Evolutionary conservation across 2,888 invertebrate species (phyloP).

Genomic region (Villa cingulata): DNA sequence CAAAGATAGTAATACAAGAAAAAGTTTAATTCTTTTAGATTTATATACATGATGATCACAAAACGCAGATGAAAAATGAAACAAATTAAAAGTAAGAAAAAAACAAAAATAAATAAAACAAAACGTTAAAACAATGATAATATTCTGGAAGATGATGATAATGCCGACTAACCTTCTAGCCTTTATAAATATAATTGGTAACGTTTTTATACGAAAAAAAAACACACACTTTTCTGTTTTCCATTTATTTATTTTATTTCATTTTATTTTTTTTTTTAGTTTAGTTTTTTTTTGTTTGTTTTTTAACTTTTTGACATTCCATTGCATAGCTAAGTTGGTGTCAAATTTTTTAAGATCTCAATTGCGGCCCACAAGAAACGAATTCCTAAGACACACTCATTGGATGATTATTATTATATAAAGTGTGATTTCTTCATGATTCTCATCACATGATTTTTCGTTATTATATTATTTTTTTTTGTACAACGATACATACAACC

Average conservation of each 20-base stretch:
- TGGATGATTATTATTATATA: background rate
- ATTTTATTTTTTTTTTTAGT: no score
- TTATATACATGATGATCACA: no score
- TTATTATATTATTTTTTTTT: no score
- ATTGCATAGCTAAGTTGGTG: conserved; percentile 12
- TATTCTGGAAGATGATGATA: conserved; percentile 4
- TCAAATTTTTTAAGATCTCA: conserved; percentile 16
- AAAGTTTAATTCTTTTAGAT: no score
- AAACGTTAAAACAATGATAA: background rate
- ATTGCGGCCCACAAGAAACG: conserved; percentile 13
- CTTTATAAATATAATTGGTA: conserved; percentile 11
- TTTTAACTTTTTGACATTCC: conserved; percentile 13
- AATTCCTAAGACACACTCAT: conserved; percentile 3
- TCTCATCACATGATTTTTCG: conserved; percentile 7
- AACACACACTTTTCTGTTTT: no score
- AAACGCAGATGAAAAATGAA: no score
- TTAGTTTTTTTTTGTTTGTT: no score
- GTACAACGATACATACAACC: no score
- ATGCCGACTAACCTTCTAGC: background rate
- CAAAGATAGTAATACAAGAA: no score
- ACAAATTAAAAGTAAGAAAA: background rate
- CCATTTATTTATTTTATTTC: no score
- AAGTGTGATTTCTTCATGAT: background rate
- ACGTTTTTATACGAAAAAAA: no score
- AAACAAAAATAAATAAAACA: background rate